Conservation (phyloP, 1,140 invertebrate species). For the Heliconius eleuchia region DNA sequence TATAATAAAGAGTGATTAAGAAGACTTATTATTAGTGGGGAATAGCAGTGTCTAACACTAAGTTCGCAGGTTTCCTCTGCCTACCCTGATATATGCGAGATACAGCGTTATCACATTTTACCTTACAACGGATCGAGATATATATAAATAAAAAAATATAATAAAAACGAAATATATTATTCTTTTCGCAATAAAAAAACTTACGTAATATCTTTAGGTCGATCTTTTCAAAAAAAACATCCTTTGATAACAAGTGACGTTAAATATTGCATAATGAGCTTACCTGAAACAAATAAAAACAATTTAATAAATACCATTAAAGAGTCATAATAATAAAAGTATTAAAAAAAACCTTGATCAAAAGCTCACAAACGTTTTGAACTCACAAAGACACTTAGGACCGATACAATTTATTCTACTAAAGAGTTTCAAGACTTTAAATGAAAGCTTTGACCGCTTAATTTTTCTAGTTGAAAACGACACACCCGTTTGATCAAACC, state of each 20-base stretch:
- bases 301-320: neutral
- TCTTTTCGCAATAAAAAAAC: no score
- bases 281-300: neutral
- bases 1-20: neutral
- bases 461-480: constrained; percentile 9
- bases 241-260: neutral
- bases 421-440: neutral
- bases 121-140: no score
- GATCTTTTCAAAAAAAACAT: no score
- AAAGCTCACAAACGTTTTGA: neutral
- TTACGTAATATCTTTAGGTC: no score
- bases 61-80: no score
- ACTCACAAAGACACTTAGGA: neutral
- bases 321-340: neutral
- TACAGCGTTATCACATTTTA: no score
- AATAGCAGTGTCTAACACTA: no score
- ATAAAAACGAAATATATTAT: no score
- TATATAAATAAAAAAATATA: neutral
- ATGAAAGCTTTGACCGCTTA: constrained; percentile 9
- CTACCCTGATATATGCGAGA: no score
- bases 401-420: neutral
- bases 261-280: neutral
- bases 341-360: neutral
- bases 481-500: neutral
- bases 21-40: no score